Evolutionary conservation across 2,797 vertebrate genomes (phyloP).

Genomic region (Merluccius polli): DNA sequence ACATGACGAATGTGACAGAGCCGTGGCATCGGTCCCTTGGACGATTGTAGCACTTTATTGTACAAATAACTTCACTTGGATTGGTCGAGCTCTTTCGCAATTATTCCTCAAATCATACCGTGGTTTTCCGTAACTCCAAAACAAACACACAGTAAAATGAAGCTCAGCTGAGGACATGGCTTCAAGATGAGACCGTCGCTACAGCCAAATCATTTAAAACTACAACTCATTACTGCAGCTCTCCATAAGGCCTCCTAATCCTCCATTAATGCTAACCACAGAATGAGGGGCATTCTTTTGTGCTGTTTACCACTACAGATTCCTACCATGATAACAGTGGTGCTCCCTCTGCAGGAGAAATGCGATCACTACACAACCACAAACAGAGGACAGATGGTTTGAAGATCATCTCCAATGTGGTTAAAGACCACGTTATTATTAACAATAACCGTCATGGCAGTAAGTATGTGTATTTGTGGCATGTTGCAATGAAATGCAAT

Average conservation of each 20-base stretch:
- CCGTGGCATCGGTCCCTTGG: constrained; percentile 28
- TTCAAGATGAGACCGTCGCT: constrained; percentile 6
- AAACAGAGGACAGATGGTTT: neutral
- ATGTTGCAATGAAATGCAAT: neutral
- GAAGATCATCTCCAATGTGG: neutral
- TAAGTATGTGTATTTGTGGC: neutral
- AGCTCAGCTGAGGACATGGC: constrained; percentile 11
- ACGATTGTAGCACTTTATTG: neutral
- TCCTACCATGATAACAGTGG: constrained; percentile 12
- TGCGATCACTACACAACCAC: constrained; percentile 22
- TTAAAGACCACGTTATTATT: neutral
- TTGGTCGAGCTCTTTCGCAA: constrained; percentile 12
- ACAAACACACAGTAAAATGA: constrained; percentile 10
- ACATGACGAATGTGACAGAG: constrained; percentile 57
- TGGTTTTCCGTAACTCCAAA: constrained; percentile 7
- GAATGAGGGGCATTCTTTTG: constrained; percentile 26
- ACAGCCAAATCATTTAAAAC: neutral
- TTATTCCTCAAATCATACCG: constrained; percentile 18
- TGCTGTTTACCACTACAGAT: neutral
- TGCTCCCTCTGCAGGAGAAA: constrained; percentile 48
- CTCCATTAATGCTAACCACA: constrained; percentile 16
- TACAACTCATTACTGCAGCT: constrained; percentile 1
- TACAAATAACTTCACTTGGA: constrained; percentile 17
- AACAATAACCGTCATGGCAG: neutral
- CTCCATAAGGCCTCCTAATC: constrained; percentile 4